A percentile compares a stretch with the other conserved stretches of the same genome.
phyloP scores from a whole-genome alignment of 2,113 vertebrate species.

The Ageneiosus marmoratus region DNA sequence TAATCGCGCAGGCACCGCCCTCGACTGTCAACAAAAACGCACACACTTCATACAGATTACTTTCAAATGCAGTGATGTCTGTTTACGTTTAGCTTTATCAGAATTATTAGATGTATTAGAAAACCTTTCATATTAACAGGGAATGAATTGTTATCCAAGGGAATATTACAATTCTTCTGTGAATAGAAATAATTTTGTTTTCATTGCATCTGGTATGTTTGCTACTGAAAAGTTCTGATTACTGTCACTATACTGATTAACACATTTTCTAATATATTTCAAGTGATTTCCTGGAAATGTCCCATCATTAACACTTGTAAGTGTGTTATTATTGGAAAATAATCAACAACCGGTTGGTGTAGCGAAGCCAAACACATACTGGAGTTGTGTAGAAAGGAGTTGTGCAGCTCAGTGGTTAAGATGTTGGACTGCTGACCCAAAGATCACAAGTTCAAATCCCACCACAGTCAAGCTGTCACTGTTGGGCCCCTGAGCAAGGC shows the following conservation, averaged over 20 bases:
- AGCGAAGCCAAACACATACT: background rate
- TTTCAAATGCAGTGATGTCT: background rate
- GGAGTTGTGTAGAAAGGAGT: no score
- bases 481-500: no score
- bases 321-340: no score
- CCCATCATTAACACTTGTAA: background rate
- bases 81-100: background rate
- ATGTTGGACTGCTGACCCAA: no score
- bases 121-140: background rate
- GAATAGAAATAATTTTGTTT: background rate
- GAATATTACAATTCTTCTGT: background rate
- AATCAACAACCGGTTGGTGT: background rate
- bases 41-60: background rate
- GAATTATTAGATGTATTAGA: background rate
- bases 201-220: background rate
- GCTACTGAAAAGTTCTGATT: no score
- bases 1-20: constrained; percentile 72
- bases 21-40: constrained; percentile 61
- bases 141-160: background rate
- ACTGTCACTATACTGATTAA: no score
- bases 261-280: background rate
- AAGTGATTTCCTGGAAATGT: background rate
- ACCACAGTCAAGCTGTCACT: no score
- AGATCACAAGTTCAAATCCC: no score
- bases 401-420: no score